Base-by-base conservation (phyloP, 2,113 vertebrate species). In the Tilapia sparmanii region DNA sequence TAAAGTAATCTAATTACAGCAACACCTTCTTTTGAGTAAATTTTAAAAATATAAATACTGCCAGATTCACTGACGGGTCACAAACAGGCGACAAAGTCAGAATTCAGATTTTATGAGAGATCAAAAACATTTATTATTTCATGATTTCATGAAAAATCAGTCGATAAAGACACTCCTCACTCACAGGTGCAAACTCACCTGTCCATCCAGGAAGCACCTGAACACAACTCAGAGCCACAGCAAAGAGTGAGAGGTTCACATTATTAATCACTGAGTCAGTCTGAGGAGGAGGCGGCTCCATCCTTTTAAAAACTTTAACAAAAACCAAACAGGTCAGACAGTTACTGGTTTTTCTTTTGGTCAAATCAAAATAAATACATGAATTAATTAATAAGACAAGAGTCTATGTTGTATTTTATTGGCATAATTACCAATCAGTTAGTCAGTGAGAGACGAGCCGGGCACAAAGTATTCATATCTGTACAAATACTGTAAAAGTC, bases 201-300 rank as follows among this genome's bases (percentile, higher is more conserved):
- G 26, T 16, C 5, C n/a, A 11, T 22, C n/a, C 35, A 42, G 66
- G n/a, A 71, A 42, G 63, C 12, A 24, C 7, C 63, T 42, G 63
- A 71, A 15, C 35, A 38, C 31, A n/a, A 5, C 31, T n/a, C 31
- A n/a, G 61, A 35, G 61, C 4, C 18, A 35, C 63, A 19, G 52
- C n/a, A 29, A 2, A 61, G n/a, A 71, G 33, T 2, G 19, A 24
- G n/a, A 40, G 1, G 3, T 38, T 68, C 26, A 0, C 10, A 10
- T 1, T 33, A 33, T 0, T 33, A 2, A 33, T 38, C 3, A 16
- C n/a, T 1, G 38, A 71, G 38, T 0, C 66, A 40, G 63, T 24
- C 19, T 26, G 66, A 42, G 40, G 26, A 6, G 26, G 8, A 5
- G 24, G 55, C 4, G 26, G 38, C 2, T 16, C 22, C 38, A 16